phyloP scores from a whole-genome alignment of 2,113 vertebrate genomes.

The Microcebus ravelobensis region DNA sequence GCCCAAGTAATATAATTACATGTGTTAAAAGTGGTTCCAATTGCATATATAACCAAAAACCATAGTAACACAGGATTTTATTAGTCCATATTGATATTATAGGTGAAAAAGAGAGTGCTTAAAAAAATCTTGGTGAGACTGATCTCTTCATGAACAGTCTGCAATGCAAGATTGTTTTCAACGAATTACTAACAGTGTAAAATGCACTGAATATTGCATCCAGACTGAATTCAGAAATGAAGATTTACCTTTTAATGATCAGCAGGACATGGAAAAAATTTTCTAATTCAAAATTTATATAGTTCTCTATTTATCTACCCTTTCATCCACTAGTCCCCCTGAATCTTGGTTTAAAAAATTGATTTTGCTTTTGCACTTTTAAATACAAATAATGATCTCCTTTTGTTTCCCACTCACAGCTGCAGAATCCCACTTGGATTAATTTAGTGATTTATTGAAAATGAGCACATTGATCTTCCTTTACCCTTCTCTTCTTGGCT shows the following conservation, averaged over 20 bases:
- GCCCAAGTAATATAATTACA: conserved; percentile 37
- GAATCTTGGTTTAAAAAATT: conserved; percentile 74
- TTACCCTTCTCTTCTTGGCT: conserved; percentile 66
- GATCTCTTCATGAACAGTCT: background rate
- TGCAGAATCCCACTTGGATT: conserved; percentile 79
- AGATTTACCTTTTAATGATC: background rate
- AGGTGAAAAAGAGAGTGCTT: background rate
- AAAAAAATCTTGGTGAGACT: background rate
- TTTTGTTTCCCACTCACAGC: conserved; percentile 74
- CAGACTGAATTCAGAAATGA: background rate
- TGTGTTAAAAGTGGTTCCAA: background rate
- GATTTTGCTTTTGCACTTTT: conserved; percentile 74
- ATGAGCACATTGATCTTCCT: conserved; percentile 81
- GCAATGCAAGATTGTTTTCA: conserved; percentile 7
- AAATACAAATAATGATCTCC: conserved; percentile 70
- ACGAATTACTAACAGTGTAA: background rate
- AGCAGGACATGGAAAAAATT: background rate
- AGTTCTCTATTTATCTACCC: background rate
- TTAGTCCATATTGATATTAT: conserved; percentile 24
- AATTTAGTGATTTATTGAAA: conserved; percentile 83
- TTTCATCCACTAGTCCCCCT: conserved; percentile 64
- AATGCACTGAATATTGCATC: background rate
- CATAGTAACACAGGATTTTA: background rate
- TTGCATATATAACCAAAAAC: background rate
- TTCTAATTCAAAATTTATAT: background rate